Conservation (phyloP, 2,888 invertebrate species). For the Oscheius sp. region DNA sequence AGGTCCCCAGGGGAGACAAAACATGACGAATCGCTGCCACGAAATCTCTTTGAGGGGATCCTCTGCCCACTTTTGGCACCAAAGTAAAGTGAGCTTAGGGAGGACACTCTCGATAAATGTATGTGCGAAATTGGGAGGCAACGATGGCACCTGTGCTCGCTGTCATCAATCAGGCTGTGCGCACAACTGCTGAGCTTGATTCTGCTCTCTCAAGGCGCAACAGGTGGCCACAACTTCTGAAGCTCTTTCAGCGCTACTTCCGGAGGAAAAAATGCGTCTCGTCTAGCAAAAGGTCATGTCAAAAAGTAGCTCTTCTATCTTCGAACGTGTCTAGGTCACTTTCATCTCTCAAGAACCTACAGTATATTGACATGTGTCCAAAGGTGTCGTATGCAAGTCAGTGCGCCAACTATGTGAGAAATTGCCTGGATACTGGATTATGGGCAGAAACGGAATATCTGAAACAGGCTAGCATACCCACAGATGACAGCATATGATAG, state of each 20-base stretch:
- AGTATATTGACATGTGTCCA: too few relatives aligned
- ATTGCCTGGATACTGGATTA: too few relatives aligned
- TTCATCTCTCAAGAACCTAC: too few relatives aligned
- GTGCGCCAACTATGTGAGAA: too few relatives aligned
- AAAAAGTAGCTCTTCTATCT: too few relatives aligned
- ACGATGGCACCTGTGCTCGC: constrained; percentile 32
- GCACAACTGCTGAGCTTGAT: constrained; percentile 30
- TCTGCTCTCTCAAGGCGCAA: constrained; percentile 21
- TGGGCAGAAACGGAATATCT: too few relatives aligned
- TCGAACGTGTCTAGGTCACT: too few relatives aligned
- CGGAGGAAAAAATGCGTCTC: constrained; percentile 15
- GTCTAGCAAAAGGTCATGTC: too few relatives aligned
- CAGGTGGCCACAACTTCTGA: constrained; percentile 32
- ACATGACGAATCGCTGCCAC: constrained; percentile 36
- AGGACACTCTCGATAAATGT: constrained; percentile 16
- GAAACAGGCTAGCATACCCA: too few relatives aligned
- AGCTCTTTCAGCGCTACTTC: constrained; percentile 25
- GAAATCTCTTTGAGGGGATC: constrained; percentile 23
- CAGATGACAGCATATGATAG: too few relatives aligned
- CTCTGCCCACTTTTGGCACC: not conserved
- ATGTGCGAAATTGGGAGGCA: constrained; percentile 33
- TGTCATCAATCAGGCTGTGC: constrained; percentile 38
- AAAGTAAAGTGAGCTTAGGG: constrained; percentile 20
- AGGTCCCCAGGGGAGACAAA: constrained; percentile 28
- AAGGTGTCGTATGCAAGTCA: too few relatives aligned